Percentiles rank a stretch among this genome's conserved stretches.
Evolutionary conservation across 2,797 vertebrate species (phyloP).

Genomic region (Leuciscus waleckii): DNA sequence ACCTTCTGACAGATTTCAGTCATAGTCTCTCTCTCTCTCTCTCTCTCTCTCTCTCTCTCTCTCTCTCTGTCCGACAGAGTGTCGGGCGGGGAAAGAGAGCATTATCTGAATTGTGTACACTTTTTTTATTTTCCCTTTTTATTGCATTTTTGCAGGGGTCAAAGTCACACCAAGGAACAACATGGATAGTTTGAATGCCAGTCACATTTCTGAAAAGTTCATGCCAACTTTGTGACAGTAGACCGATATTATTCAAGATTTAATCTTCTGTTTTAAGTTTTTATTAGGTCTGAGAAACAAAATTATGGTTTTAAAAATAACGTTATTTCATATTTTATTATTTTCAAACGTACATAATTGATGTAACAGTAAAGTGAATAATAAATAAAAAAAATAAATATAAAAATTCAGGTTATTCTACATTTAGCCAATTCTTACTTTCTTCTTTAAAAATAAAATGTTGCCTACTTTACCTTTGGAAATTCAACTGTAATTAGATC

Average conservation of each 20-base stretch:
- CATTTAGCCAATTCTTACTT: not conserved
- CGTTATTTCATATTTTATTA: not conserved
- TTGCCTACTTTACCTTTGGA: not conserved
- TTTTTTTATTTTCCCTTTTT: not conserved
- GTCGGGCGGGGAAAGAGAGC: too few species aligned
- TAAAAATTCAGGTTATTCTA: not conserved
- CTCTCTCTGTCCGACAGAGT: too few species aligned
- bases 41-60: too few species aligned
- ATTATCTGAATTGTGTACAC: not conserved
- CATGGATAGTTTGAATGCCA: not conserved
- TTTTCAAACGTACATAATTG: not conserved
- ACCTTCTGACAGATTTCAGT: conserved; percentile 5
- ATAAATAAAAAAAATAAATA: not conserved
- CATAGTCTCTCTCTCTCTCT: too few species aligned
- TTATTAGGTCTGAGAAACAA: not conserved
- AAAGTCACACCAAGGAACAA: not conserved
- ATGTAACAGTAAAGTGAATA: not conserved
- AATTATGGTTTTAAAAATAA: too few species aligned
- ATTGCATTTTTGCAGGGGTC: not conserved
- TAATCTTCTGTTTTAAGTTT: not conserved
- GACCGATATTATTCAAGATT: not conserved
- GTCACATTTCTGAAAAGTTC: not conserved
- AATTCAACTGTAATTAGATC: not conserved
- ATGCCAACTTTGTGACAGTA: not conserved
- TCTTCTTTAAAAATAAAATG: not conserved